Base-by-base conservation (phyloP, 2,113 vertebrate genomes). In the Grantiella picta region DNA sequence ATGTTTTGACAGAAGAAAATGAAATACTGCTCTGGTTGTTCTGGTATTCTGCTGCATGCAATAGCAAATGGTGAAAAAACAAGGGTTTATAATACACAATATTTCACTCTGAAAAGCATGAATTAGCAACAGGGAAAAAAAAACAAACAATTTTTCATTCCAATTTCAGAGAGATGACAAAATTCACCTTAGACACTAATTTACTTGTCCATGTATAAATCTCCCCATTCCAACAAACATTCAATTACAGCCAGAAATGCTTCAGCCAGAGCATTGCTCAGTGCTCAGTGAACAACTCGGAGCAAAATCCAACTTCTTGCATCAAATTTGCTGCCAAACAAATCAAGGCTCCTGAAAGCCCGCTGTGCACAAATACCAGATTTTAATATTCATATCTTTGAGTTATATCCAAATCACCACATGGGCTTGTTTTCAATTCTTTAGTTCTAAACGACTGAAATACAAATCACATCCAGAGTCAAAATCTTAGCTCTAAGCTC, bases 131-230 rank as follows among this genome's bases (percentile, higher is more conserved):
- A 2, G 8, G 59, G 38, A 70, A 70, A 61, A 65, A 65, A 73
- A 52, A 71, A 0, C 61, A 78, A 92, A 79, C 57, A 44, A 24
- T 68, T 94, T 93, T 80, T 93, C 76, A 89, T 75, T 90, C 93
- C 82, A 71, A 3, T 95, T 92, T 81, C 90, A 53, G 6, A 12
- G 72, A 56, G 64, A 88, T 86, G 90, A 86, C 82, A 92, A 90
- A 88, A 94, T 93, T 86, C 82, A 95, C 94, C 90, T 97, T 11
- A 88, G 86, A 77, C 92, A 75, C 68, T 92, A 83, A 95, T 96
- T 92, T 86, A 83, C 68, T 90, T 52, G 84, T 63, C 78, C 57
- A 0, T 66, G 76, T 91, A 70, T 77, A 88, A 94, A 92, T 92
- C 64, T 91, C 42, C 69, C 11, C 14, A 28, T 40, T 91, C 82